These are phyloP conservation scores for Lanius ludovicianus DNA, from an alignment of 2,113 vertebrate species.

Conservation along the genomic window DNA sequence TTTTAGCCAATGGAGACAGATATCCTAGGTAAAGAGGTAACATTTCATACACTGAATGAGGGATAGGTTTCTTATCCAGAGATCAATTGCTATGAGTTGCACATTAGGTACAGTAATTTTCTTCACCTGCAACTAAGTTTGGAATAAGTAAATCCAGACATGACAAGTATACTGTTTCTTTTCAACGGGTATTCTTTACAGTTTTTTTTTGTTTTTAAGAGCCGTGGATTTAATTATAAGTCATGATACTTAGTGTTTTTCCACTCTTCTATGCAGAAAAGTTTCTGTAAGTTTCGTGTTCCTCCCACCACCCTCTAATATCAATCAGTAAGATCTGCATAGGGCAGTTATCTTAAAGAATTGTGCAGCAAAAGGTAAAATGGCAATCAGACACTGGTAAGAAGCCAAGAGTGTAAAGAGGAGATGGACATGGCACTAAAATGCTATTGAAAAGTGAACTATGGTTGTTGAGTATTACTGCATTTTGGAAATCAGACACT, in stretches of 20 bases:
- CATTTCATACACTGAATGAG: background rate
- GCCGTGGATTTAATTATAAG: background rate
- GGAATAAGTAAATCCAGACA: background rate
- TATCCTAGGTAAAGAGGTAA: background rate
- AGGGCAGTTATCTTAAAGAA: background rate
- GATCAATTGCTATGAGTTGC: background rate
- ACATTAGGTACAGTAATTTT: background rate
- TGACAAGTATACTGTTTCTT: background rate
- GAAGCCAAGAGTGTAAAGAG: background rate
- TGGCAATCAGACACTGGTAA: background rate
- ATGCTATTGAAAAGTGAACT: background rate
- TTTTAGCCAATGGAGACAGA: background rate
- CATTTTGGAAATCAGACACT: background rate
- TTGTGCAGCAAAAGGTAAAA: background rate
- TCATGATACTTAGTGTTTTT: background rate
- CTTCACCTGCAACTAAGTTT: background rate
- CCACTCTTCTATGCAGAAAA: background rate
- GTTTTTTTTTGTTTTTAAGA: background rate
- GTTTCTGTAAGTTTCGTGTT: background rate
- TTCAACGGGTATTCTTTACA: background rate
- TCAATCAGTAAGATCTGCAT: background rate
- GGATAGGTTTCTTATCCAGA: background rate
- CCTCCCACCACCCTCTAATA: background rate
- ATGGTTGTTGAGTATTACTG: background rate
- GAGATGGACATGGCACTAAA: background rate